Percentiles rank a stretch among this genome's conserved stretches.
Conservation (phyloP, 2,113 vertebrate species). For the Triplophysa tibetana region DNA sequence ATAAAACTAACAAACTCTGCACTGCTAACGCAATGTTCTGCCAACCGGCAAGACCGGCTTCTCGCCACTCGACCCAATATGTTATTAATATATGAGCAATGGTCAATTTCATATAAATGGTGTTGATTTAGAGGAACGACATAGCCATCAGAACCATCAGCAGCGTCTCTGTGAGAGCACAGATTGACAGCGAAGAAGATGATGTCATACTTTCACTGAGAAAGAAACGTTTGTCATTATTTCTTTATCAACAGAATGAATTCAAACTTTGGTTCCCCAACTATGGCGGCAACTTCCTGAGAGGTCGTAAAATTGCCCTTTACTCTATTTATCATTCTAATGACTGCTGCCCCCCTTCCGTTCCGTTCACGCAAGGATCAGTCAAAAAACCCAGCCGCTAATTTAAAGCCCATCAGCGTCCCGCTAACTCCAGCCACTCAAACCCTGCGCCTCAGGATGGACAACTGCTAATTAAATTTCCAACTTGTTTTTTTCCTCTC, state of each 20-base stretch:
- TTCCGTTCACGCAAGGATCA: conserved; percentile 30
- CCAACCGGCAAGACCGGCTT: not conserved
- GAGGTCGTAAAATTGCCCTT: conserved; percentile 30
- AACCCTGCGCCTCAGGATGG: conserved; percentile 57
- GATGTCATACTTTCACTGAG: conserved; percentile 3
- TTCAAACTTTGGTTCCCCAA: conserved; percentile 13
- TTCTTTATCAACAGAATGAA: conserved; percentile 34
- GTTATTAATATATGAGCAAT: not conserved
- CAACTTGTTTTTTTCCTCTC: conserved; percentile 65
- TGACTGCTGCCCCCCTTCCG: not conserved
- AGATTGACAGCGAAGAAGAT: not conserved
- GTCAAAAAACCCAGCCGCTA: conserved; percentile 41
- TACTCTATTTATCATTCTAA: conserved; percentile 27
- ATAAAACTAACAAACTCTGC: too few relatives aligned
- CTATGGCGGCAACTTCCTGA: conserved; percentile 26
- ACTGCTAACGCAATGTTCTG: too few relatives aligned
- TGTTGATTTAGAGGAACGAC: conserved; percentile 10
- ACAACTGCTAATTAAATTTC: conserved; percentile 74
- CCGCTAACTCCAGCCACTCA: conserved; percentile 56
- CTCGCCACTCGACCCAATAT: not conserved
- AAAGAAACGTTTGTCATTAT: not conserved
- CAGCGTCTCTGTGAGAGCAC: not conserved
- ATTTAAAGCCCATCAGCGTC: conserved; percentile 57
- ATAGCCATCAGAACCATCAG: not conserved
- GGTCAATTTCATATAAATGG: not conserved